A percentile compares a stretch with the other conserved stretches of the same genome.
Evolutionary conservation across 1,140 invertebrate species (phyloP).

Genomic region (Ceratina calcarata): DNA sequence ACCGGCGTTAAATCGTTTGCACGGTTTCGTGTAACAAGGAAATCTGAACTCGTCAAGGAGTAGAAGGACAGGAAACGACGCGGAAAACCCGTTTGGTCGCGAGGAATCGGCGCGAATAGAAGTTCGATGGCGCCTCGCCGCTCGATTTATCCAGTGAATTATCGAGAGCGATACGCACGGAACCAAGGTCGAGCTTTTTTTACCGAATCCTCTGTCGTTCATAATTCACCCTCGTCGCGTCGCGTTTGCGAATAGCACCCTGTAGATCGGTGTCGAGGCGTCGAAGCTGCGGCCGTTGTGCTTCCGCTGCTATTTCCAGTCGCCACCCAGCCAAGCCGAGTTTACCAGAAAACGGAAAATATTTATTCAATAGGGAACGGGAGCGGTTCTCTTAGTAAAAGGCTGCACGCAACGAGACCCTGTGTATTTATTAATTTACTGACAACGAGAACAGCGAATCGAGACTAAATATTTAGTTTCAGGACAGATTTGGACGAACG

Average conservation of each 20-base stretch:
- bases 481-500: no score
- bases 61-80: background rate
- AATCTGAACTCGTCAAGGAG: background rate
- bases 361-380: slow-evolving; percentile 21
- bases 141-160: background rate
- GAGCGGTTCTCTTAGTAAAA: background rate
- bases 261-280: slow-evolving; percentile 40
- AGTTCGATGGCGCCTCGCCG: background rate
- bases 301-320: slow-evolving; percentile 61
- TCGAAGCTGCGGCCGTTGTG: slow-evolving; percentile 31
- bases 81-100: background rate
- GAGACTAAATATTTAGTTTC: no score
- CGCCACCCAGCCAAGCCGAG: slow-evolving; percentile 6
- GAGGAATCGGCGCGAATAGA: background rate
- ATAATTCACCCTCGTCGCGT: background rate
- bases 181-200: slow-evolving; percentile 8
- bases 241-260: background rate
- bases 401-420: background rate
- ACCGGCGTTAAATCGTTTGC: background rate
- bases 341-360: slow-evolving; percentile 51
- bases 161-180: background rate
- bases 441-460: no score
- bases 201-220: background rate
- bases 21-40: background rate
- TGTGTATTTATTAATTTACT: background rate